Evolutionary conservation across 1,140 invertebrate species (phyloP).

Genomic region (Caenorhabditis inopinata): DNA sequence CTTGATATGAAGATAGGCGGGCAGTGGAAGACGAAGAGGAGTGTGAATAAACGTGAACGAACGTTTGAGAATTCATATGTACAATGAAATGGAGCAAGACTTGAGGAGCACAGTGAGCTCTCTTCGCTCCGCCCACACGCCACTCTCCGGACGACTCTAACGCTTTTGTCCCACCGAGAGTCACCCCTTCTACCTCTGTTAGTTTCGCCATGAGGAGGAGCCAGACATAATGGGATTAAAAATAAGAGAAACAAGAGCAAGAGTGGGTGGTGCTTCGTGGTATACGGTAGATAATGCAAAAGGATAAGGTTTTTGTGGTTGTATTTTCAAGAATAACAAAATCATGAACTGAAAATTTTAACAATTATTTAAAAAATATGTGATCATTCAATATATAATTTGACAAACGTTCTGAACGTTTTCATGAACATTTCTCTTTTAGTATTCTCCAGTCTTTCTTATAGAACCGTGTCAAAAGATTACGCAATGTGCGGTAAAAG

Average conservation of each 20-base stretch:
- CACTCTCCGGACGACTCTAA: conserved; percentile 24
- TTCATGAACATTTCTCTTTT: no score
- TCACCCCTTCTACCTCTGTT: conserved; percentile 9
- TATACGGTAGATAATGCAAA: neutral
- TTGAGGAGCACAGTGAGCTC: neutral
- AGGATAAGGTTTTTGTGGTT: no score
- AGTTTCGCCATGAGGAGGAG: conserved; percentile 19
- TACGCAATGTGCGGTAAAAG: conserved; percentile 17
- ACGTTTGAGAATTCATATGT: conserved; percentile 23
- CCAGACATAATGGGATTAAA: conserved; percentile 30
- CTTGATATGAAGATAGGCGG: neutral
- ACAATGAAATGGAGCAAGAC: conserved; percentile 9
- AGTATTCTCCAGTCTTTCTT: no score
- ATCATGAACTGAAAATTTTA: no score
- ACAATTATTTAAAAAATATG: no score
- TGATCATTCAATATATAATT: no score
- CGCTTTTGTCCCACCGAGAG: conserved; percentile 23
- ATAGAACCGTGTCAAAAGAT: neutral
- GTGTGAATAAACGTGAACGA: neutral
- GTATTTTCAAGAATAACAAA: no score
- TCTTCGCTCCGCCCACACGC: conserved; percentile 2
- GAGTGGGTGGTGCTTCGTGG: neutral
- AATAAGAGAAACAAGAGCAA: neutral
- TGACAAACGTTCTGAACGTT: no score
- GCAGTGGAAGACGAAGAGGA: neutral